phyloP scores from a whole-genome alignment of 2,113 vertebrate genomes.

The Edolisoma coerulescens region DNA sequence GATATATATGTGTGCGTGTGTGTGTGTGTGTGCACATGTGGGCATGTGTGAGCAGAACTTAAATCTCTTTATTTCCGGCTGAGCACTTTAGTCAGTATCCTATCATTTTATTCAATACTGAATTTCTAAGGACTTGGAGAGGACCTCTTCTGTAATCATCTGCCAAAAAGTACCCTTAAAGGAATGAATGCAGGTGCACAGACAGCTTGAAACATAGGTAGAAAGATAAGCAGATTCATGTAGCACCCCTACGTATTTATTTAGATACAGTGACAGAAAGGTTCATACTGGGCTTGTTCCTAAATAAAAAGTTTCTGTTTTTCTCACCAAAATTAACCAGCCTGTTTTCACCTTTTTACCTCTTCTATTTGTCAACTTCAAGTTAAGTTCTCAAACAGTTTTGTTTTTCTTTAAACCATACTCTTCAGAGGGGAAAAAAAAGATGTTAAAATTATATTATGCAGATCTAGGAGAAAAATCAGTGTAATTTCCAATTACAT shows the following conservation, averaged over 20 bases:
- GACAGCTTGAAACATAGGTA: not conserved
- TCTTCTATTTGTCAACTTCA: not conserved
- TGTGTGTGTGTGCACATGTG: fast-evolving
- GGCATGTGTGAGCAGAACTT: fast-evolving
- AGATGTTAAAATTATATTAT: not conserved
- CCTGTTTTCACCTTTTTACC: not conserved
- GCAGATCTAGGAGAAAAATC: not conserved
- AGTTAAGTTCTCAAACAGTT: not conserved
- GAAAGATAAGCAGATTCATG: not conserved
- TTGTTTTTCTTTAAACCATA: not conserved
- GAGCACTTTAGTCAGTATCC: not conserved
- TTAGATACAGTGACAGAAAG: not conserved
- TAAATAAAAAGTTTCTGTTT: not conserved
- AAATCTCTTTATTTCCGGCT: not conserved
- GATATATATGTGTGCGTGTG: fast-evolving
- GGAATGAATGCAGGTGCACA: not conserved
- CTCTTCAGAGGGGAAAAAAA: not conserved
- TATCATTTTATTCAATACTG: not conserved
- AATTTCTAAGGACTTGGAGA: not conserved
- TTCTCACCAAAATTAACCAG: not conserved
- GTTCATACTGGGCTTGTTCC: not conserved
- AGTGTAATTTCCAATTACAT: fast-evolving
- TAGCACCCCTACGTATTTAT: not conserved
- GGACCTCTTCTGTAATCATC: not conserved
- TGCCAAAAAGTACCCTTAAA: not conserved